A percentile compares a stretch with the other conserved stretches of the same genome.
phyloP scores from a whole-genome alignment of 2,113 vertebrate species.

The Takifugu flavidus region DNA sequence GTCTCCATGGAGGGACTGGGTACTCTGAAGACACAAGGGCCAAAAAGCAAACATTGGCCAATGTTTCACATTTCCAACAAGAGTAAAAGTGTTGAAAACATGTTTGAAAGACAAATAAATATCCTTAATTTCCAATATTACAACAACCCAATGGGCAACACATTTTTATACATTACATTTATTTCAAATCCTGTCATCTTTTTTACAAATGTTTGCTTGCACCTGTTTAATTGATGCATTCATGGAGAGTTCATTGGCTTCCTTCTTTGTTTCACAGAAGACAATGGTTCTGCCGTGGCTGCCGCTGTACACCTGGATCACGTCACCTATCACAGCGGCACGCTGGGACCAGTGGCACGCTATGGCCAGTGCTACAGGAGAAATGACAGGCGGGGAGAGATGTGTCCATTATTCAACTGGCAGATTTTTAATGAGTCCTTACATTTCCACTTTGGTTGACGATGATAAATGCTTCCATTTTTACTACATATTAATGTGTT shows the following conservation, averaged over 20 bases:
- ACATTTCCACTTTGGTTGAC: conserved; percentile 8
- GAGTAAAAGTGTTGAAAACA: not conserved
- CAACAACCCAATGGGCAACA: not conserved
- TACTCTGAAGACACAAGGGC: conserved; percentile 70
- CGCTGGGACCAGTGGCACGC: conserved; percentile 89
- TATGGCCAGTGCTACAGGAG: conserved; percentile 88
- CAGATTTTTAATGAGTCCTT: conserved; percentile 21
- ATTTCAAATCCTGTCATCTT: not conserved
- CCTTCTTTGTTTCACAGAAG: conserved; percentile 95
- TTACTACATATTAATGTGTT: conserved; percentile 22
- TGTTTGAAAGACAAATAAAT: no score
- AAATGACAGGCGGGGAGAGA: not conserved
- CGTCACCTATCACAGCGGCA: conserved; percentile 86
- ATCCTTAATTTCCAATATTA: not conserved
- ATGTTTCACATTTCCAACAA: no score
- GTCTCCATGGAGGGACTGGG: conserved; percentile 91
- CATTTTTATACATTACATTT: not conserved
- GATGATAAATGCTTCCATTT: conserved; percentile 25
- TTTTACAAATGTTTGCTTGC: not conserved
- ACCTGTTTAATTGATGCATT: conserved; percentile 91
- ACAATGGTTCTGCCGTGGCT: conserved; percentile 87
- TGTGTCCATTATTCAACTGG: conserved; percentile 17
- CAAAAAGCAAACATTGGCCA: not conserved
- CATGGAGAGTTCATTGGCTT: conserved; percentile 86
- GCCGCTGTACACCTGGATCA: conserved; percentile 93